phyloP scores from a whole-genome alignment of 2,888 invertebrate species.

The Panzeria rudis region DNA sequence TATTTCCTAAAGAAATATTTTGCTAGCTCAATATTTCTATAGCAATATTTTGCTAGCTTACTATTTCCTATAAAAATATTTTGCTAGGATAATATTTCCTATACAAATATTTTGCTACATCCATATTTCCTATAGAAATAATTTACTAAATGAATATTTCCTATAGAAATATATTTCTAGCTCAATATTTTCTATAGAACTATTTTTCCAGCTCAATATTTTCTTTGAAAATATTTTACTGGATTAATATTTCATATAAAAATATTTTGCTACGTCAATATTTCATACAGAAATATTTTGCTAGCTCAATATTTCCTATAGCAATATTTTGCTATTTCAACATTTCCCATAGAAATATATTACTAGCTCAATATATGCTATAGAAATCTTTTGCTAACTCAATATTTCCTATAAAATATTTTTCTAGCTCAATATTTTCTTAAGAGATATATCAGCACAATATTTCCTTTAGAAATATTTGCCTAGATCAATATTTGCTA shows the following conservation, averaged over 20 bases:
- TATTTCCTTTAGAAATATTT: neutral
- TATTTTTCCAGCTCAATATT: neutral
- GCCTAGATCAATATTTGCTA: neutral
- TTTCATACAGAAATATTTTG: neutral
- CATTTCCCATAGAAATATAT: neutral
- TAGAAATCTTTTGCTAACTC: neutral
- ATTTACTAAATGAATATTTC: neutral
- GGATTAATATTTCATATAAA: neutral
- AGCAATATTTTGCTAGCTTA: neutral
- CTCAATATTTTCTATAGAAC: neutral
- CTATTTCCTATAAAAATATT: too few relatives aligned
- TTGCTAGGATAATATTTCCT: too few relatives aligned
- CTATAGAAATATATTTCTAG: neutral
- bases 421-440: neutral
- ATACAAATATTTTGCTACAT: too few relatives aligned
- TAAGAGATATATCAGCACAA: neutral
- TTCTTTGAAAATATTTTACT: neutral
- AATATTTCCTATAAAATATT: neutral
- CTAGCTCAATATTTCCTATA: neutral
- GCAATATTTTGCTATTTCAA: neutral
- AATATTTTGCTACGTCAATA: neutral
- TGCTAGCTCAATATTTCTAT: too few relatives aligned
- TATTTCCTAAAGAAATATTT: too few relatives aligned
- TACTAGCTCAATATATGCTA: neutral
- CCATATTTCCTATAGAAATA: neutral